These are phyloP conservation scores for Gadus chalcogrammus DNA, from an alignment of 2,113 vertebrate species.

Conservation along the genomic window DNA sequence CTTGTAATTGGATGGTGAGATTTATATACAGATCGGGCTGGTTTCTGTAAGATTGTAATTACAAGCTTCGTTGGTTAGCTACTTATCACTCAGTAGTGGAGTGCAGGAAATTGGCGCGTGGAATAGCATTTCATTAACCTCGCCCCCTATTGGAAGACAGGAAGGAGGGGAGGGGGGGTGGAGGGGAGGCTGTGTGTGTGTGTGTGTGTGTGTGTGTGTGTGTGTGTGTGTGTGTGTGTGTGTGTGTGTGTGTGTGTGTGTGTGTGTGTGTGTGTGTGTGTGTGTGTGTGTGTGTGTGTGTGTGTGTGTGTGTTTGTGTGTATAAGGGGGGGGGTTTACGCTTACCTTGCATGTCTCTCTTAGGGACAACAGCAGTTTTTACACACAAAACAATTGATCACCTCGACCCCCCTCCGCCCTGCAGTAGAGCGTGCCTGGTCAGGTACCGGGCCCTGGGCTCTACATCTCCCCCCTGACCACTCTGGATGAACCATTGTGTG, in stretches of 20 bases:
- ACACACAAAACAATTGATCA: constrained; percentile 95
- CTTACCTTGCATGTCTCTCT: constrained; percentile 95
- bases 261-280: too few relatives aligned
- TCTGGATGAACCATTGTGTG: constrained; percentile 86
- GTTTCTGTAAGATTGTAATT: constrained; percentile 89
- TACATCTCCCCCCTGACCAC: constrained; percentile 85
- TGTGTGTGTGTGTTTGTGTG: too few relatives aligned
- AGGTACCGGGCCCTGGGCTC: constrained; percentile 81
- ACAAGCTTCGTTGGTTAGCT: constrained; percentile 87
- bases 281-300: too few relatives aligned
- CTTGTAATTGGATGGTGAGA: constrained; percentile 99
- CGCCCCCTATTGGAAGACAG: constrained; percentile 81
- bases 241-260: too few relatives aligned
- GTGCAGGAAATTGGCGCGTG: constrained; percentile 94
- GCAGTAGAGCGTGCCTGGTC: constrained; percentile 50
- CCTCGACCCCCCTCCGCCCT: constrained; percentile 56
- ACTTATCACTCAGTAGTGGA: constrained; percentile 97
- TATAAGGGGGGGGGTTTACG: constrained; percentile 64
- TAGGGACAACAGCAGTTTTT: constrained; percentile 94
- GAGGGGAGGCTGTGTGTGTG: too few relatives aligned
- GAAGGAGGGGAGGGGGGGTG: neutral
- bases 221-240: too few relatives aligned
- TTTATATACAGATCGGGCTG: constrained; percentile 87
- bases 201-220: too few relatives aligned
- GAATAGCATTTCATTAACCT: constrained; percentile 99